Percentiles rank a stretch among this genome's conserved stretches.
Evolutionary conservation across 37 sponge, comb jelly and placozoan genomes (phyloP).

Genomic region (Amphimedon queenslandica): DNA sequence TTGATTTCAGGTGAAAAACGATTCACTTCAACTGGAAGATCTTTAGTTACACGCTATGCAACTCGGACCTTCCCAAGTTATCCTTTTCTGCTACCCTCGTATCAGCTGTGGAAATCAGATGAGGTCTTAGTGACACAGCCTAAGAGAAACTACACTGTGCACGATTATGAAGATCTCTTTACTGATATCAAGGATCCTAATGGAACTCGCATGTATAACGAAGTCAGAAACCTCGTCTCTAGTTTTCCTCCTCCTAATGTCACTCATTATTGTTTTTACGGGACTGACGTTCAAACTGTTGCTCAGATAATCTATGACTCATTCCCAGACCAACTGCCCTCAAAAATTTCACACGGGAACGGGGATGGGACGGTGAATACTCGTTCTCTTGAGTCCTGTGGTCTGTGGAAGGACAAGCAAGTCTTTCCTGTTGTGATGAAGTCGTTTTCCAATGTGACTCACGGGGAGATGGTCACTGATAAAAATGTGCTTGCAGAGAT

Average conservation of each 20-base stretch:
- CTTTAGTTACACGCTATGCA: background rate
- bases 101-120: conserved; percentile 10
- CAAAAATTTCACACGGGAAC: conserved; percentile 14
- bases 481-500: conserved; percentile 12
- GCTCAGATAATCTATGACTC: conserved; percentile 31
- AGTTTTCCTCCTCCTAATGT: conserved; percentile 37
- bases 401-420: conserved; percentile 40
- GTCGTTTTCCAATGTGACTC: conserved; percentile 25
- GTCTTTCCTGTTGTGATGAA: background rate
- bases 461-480: conserved; percentile 25
- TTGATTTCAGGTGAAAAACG: conserved; percentile 6
- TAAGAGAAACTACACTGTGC: conserved; percentile 59
- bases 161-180: conserved; percentile 58
- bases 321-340: conserved; percentile 54
- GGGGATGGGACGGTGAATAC: conserved; percentile 76
- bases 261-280: conserved; percentile 58
- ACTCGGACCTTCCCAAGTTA: background rate
- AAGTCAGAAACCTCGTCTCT: conserved; percentile 1
- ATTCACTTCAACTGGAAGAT: background rate
- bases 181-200: conserved; percentile 16
- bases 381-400: conserved; percentile 44
- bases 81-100: conserved; percentile 14
- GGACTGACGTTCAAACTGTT: conserved; percentile 30
- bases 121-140: conserved; percentile 19
- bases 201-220: conserved; percentile 15